Evolutionary conservation across 2,888 invertebrate genomes (phyloP).

Genomic region (Melanotus villosus): DNA sequence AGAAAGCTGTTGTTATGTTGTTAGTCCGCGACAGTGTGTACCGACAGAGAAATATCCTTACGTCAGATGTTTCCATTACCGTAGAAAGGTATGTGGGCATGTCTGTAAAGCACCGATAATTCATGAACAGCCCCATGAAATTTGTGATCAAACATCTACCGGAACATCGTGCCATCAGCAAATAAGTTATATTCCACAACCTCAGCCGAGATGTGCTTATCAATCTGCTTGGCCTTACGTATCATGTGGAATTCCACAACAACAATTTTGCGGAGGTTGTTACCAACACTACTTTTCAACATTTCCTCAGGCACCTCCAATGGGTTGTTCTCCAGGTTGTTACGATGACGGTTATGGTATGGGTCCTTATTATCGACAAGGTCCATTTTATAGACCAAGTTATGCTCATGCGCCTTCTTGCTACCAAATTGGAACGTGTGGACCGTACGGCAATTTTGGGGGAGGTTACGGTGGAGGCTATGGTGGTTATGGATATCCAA

Average conservation of each 20-base stretch:
- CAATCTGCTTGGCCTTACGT: constrained; percentile 65
- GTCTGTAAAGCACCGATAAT: constrained; percentile 62
- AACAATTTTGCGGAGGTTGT: constrained; percentile 62
- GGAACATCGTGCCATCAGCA: constrained; percentile 58
- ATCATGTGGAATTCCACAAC: constrained; percentile 56
- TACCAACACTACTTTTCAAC: constrained; percentile 59
- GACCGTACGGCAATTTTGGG: constrained; percentile 19
- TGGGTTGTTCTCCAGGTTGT: constrained; percentile 57
- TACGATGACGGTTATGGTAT: constrained; percentile 61
- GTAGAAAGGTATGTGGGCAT: constrained; percentile 62
- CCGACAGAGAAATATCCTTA: constrained; percentile 57
- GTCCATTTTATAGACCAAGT: constrained; percentile 60
- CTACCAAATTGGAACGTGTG: constrained; percentile 49
- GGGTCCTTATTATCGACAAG: constrained; percentile 62
- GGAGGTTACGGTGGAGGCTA: background rate
- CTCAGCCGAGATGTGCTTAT: constrained; percentile 64
- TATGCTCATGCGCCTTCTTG: constrained; percentile 56
- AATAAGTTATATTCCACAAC: constrained; percentile 62
- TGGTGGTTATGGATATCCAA: constrained; percentile 13
- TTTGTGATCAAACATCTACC: constrained; percentile 49
- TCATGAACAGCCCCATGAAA: constrained; percentile 62
- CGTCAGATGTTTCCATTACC: constrained; percentile 63
- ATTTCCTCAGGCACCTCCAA: constrained; percentile 43
- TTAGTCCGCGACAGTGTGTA: constrained; percentile 65
- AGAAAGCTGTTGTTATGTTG: constrained; percentile 62